Evolutionary conservation across 53 echinoderm and acorn worm species (phyloP).

Genomic region (Antedon mediterranea): DNA sequence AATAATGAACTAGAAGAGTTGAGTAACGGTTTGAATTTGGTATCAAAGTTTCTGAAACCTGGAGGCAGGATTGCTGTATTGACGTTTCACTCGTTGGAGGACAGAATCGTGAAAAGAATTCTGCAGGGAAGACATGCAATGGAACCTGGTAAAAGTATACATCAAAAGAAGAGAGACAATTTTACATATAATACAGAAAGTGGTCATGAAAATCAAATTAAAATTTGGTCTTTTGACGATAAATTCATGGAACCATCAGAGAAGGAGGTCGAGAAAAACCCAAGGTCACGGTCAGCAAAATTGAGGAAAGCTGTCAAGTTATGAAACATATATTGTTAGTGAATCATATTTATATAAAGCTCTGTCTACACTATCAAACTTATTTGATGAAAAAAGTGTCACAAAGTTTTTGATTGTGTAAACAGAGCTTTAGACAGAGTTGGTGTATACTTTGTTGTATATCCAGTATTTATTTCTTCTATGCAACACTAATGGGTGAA

Average conservation of each 20-base stretch:
- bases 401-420: no score
- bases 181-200: not conserved
- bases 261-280: slow-evolving; percentile 50
- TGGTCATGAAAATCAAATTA: not conserved
- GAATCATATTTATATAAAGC: no score
- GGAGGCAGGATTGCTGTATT: slow-evolving; percentile 64
- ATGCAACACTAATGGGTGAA: no score
- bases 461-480: no score
- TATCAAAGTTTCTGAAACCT: slow-evolving; percentile 28
- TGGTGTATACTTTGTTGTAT: no score
- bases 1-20: slow-evolving; percentile 82
- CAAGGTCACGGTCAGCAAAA: slow-evolving; percentile 81
- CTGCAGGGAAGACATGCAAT: slow-evolving; percentile 59
- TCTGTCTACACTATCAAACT: no score
- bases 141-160: slow-evolving; percentile 39
- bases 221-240: slow-evolving; percentile 13
- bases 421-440: no score
- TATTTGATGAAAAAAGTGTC: no score
- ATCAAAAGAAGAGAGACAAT: slow-evolving; percentile 14
- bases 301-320: slow-evolving; percentile 70
- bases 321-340: no score
- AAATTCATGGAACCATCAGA: slow-evolving; percentile 38
- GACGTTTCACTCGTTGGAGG: slow-evolving; percentile 82
- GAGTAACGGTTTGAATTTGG: slow-evolving; percentile 27
- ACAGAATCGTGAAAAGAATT: slow-evolving; percentile 73